Evolutionary conservation across 1,140 invertebrate genomes (phyloP).

Genomic region (Drosophila asahinai): DNA sequence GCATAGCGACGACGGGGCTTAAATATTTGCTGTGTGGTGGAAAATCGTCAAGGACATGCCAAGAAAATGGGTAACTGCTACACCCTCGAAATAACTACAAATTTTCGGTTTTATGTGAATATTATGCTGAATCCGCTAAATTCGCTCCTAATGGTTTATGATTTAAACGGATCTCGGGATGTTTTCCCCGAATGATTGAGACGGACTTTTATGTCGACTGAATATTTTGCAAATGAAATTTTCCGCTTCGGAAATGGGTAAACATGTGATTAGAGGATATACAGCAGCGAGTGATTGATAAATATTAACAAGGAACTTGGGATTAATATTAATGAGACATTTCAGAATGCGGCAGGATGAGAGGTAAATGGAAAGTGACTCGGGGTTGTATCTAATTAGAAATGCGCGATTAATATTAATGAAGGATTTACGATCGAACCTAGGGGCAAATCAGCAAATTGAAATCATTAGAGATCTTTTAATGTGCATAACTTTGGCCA

Average conservation of each 20-base stretch:
- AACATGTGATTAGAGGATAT: slow-evolving; percentile 33
- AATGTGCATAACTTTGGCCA: slow-evolving; percentile 23
- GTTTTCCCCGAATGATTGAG: slow-evolving; percentile 31
- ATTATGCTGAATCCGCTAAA: slow-evolving; percentile 76
- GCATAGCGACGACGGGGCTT: slow-evolving; percentile 12
- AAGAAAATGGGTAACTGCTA: slow-evolving; percentile 47
- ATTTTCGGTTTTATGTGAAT: slow-evolving; percentile 75
- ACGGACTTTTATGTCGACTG: slow-evolving; percentile 32
- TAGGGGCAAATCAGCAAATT: slow-evolving; percentile 31
- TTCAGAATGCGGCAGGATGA: not conserved
- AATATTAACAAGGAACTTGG: slow-evolving; percentile 23
- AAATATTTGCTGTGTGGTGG: slow-evolving; percentile 3
- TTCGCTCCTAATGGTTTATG: slow-evolving; percentile 70
- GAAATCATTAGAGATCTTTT: slow-evolving; percentile 27
- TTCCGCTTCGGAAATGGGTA: slow-evolving; percentile 14
- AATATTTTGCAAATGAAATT: slow-evolving; percentile 57
- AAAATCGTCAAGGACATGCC: slow-evolving; percentile 59
- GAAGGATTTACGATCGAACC: slow-evolving; percentile 30
- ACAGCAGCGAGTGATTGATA: slow-evolving; percentile 20
- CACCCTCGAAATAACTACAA: slow-evolving; percentile 48
- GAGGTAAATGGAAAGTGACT: slow-evolving; percentile 13
- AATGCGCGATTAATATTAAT: slow-evolving; percentile 40
- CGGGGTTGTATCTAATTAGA: not conserved
- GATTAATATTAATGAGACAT: slow-evolving; percentile 29
- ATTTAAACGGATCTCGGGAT: slow-evolving; percentile 64